Conservation (phyloP, 1,140 invertebrate genomes). For the Gyrodactylus salaris region DNA sequence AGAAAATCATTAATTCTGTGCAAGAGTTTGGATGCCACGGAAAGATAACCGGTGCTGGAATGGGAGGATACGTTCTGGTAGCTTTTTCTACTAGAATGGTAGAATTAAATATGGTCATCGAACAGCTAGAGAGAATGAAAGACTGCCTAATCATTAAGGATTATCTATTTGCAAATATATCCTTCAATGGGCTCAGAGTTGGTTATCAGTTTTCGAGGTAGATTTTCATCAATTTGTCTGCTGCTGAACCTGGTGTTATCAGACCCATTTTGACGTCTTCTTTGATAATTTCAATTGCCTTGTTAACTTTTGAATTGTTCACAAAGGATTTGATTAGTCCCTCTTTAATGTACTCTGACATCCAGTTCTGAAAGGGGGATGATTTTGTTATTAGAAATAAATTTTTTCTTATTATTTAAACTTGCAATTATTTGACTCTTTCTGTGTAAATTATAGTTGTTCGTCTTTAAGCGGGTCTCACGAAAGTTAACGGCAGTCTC, state of each 20-base stretch:
- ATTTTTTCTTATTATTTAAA: not conserved
- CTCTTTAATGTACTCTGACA: not conserved
- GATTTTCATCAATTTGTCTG: not conserved
- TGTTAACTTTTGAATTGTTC: not conserved
- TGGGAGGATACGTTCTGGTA: not conserved
- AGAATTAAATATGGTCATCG: not conserved
- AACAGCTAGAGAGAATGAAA: not conserved
- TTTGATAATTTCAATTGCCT: not conserved
- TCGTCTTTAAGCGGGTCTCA: not conserved
- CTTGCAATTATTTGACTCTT: not conserved
- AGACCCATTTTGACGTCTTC: not conserved
- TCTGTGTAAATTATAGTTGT: not conserved
- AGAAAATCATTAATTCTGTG: not conserved
- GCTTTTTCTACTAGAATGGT: not conserved
- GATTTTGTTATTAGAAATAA: not conserved
- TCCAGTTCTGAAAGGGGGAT: not conserved
- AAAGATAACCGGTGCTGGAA: not conserved
- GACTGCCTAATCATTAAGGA: not conserved
- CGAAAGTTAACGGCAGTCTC: not conserved
- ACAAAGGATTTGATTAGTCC: not conserved
- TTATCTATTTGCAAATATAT: not conserved
- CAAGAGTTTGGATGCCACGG: not conserved
- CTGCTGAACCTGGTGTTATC: not conserved
- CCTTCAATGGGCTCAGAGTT: not conserved
- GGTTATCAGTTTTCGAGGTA: not conserved